Conservation (phyloP, 2,888 invertebrate species). For the Dolomedes plantarius region DNA sequence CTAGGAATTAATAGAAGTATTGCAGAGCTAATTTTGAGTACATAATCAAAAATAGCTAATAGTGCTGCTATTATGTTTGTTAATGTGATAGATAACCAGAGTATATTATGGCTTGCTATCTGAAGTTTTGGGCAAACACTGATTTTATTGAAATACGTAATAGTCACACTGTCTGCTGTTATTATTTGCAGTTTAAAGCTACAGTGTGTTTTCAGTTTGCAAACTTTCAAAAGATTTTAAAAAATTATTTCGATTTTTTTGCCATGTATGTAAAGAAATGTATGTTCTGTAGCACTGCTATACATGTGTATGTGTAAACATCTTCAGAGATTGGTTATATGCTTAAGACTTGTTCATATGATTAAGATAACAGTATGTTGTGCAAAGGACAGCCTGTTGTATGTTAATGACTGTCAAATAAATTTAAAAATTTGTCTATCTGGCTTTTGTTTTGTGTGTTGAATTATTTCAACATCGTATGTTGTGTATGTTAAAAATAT, state of each 20-base stretch:
- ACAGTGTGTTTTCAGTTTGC: conserved; percentile 10
- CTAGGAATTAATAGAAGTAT: too few relatives aligned
- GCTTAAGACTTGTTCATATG: conserved; percentile 26
- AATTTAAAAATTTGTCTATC: conserved; percentile 57
- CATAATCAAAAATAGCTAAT: too few relatives aligned
- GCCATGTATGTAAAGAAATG: conserved; percentile 13
- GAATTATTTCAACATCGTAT: too few relatives aligned
- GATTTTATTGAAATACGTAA: too few relatives aligned
- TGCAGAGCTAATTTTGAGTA: too few relatives aligned
- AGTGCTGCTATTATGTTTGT: too few relatives aligned
- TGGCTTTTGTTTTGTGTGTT: not conserved
- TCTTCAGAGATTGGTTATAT: conserved; percentile 38
- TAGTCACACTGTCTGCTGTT: not conserved
- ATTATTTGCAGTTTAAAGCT: conserved; percentile 40
- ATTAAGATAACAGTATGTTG: conserved; percentile 27
- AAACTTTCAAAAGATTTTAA: not conserved
- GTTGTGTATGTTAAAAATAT: too few relatives aligned
- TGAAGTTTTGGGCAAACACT: too few relatives aligned
- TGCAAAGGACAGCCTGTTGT: conserved; percentile 62
- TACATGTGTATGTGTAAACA: conserved; percentile 47
- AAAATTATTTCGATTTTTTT: not conserved
- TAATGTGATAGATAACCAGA: too few relatives aligned
- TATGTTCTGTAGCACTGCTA: not conserved
- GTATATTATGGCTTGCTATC: too few relatives aligned
- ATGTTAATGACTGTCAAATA: conserved; percentile 70